phyloP scores from a whole-genome alignment of 2,888 invertebrate genomes.

The Netelia inedita region DNA sequence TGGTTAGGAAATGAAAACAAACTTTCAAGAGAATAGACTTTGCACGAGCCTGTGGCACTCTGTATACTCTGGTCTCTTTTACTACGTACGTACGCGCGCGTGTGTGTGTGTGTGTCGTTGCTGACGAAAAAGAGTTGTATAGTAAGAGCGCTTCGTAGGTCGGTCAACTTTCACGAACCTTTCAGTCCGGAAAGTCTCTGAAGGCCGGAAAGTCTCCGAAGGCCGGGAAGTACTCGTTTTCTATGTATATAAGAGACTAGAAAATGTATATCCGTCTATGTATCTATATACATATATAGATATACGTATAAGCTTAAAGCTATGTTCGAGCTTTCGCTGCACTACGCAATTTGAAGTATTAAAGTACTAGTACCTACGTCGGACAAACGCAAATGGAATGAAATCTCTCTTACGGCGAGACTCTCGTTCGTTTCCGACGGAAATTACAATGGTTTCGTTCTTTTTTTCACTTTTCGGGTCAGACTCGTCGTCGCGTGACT shows the following conservation, averaged over 20 bases:
- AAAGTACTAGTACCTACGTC: constrained; percentile 13
- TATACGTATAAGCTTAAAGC: constrained; percentile 2
- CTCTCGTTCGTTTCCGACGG: background rate
- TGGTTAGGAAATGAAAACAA: constrained; percentile 61
- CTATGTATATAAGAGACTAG: constrained; percentile 1
- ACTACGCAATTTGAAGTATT: constrained; percentile 50
- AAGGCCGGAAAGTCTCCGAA: background rate
- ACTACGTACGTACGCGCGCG: background rate
- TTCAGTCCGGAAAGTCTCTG: constrained; percentile 11
- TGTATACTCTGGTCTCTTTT: background rate
- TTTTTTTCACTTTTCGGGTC: too few relatives aligned
- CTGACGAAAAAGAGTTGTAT: background rate
- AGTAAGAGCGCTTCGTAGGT: constrained; percentile 7
- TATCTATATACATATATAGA: background rate
- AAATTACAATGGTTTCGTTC: background rate
- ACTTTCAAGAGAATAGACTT: constrained; percentile 43
- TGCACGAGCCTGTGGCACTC: background rate
- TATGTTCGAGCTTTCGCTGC: background rate
- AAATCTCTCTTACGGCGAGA: background rate
- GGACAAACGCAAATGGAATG: constrained; percentile 23
- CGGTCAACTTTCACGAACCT: constrained; percentile 45
- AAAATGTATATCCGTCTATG: background rate
- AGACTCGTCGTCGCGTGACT: too few relatives aligned
- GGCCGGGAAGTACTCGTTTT: constrained; percentile 4
- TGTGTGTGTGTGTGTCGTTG: background rate